Base-by-base conservation (phyloP, 2,888 invertebrate genomes). In the Lobophora halterata region DNA sequence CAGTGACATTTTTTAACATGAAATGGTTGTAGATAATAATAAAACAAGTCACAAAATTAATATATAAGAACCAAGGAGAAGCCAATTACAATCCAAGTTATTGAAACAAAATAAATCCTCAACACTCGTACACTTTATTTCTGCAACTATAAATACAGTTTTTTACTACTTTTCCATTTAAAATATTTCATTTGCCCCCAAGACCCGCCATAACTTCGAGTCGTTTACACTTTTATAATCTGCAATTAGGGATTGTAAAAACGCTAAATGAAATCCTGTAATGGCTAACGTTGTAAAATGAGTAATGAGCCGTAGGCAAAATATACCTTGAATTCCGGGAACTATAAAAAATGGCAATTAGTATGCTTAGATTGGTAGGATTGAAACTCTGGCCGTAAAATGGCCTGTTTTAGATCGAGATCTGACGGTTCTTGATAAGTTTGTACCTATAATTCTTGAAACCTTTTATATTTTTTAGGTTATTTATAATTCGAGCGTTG, bases 231-330 rank as follows among this genome's bases (percentile, higher is more conserved):
- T 71, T 81, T 82, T 85, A 85, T 79, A 85, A 80, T 78, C 71
- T 74, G 66, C 79, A 86, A 88, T 88, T 87, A 87, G 59, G 67
- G 81, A 81, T 69, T 85, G 86, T 88, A 87, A 88, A 87, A 86
- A 79, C 76, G 79, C 71, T 79, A 76, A 79, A 77, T 73, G 77
- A 73, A 72, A 75, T 74, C 64, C 63, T 61, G 71, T 79, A 72
- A 82, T 80, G 67, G 73, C 65, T 30, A 39, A 41, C 42, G 79
- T 55, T 72, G 76, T 83, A 82, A 83, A 83, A 41, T 26, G 33
- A 43, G 59, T 72, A 72, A 76, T 72, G 70, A 71, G 63, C 29
- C 18, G 3, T 3, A 5, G 35, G 75, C 70, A 71, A 75, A 63
- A 72, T 63, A 65, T 71, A 61, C 55, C 54, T 46, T 25, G 54